phyloP scores from a whole-genome alignment of 2,797 vertebrate genomes.

The Vultur gryphus region DNA sequence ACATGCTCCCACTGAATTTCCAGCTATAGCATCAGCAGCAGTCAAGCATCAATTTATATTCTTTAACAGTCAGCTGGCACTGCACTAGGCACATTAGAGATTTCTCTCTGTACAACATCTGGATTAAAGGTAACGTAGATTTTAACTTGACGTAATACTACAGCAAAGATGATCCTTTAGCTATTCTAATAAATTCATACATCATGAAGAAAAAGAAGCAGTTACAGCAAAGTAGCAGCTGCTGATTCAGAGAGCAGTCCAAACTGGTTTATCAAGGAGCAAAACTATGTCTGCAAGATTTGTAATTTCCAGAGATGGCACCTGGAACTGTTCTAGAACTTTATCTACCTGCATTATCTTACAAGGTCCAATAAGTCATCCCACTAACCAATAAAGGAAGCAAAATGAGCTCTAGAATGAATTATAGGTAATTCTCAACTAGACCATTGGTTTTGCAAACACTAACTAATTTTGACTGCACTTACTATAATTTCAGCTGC shows the following conservation, averaged over 20 bases:
- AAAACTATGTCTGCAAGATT: neutral
- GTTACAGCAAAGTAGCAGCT: neutral
- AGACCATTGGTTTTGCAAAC: neutral
- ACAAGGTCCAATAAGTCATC: neutral
- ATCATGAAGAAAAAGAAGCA: neutral
- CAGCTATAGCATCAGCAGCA: neutral
- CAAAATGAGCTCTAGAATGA: neutral
- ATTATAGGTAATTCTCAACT: neutral
- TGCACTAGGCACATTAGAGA: neutral
- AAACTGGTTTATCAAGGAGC: neutral
- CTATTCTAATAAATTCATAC: neutral
- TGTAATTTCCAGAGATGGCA: neutral
- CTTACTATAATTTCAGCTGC: constrained; percentile 87
- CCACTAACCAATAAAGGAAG: neutral
- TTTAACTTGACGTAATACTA: neutral
- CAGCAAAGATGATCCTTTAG: neutral
- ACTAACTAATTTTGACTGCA: neutral
- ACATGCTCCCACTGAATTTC: neutral
- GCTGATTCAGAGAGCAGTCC: neutral
- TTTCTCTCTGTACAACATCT: neutral
- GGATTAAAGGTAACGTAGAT: neutral
- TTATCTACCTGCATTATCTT: neutral
- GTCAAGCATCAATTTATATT: neutral
- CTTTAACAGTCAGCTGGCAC: neutral
- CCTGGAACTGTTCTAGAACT: neutral